Percentiles rank a stretch among this genome's conserved stretches.
These are phyloP conservation scores for Pantherophis vulpinus DNA, from an alignment of 2,797 vertebrate genomes.

Conservation along the genomic window DNA sequence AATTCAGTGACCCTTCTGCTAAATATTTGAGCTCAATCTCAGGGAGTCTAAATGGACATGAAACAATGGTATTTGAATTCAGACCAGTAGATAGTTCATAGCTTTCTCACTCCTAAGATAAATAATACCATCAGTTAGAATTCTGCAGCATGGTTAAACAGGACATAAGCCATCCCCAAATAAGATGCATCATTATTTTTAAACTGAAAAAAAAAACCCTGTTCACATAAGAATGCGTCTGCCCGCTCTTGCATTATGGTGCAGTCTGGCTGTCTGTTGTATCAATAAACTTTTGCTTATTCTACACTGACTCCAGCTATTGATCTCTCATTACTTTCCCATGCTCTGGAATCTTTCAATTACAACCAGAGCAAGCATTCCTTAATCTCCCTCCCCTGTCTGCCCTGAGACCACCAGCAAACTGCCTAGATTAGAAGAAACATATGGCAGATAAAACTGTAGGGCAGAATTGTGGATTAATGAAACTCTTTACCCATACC, in stretches of 20 bases:
- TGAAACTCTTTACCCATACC: constrained; percentile 1
- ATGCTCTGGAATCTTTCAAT: not conserved
- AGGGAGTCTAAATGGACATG: not conserved
- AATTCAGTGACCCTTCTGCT: not conserved
- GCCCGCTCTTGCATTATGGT: not conserved
- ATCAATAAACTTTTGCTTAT: not conserved
- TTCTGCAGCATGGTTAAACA: not conserved
- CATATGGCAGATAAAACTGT: not conserved
- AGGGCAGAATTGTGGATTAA: not conserved
- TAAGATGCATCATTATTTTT: not conserved
- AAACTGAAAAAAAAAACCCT: not conserved
- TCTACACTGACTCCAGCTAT: not conserved
- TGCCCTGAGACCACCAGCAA: rapidly evolving
- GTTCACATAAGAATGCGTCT: not conserved
- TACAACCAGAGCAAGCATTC: constrained; percentile 1
- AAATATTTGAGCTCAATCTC: not conserved
- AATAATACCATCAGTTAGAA: not conserved
- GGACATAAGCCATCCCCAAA: not conserved
- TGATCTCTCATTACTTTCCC: not conserved
- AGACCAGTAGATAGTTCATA: not conserved
- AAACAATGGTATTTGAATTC: not conserved
- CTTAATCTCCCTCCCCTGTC: not conserved
- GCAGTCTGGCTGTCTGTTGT: not conserved
- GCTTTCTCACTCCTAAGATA: not conserved
- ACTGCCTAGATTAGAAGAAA: not conserved